Conservation (phyloP, 64 coral and sea anemone genomes). For the Catalaphyllia jardinei region DNA sequence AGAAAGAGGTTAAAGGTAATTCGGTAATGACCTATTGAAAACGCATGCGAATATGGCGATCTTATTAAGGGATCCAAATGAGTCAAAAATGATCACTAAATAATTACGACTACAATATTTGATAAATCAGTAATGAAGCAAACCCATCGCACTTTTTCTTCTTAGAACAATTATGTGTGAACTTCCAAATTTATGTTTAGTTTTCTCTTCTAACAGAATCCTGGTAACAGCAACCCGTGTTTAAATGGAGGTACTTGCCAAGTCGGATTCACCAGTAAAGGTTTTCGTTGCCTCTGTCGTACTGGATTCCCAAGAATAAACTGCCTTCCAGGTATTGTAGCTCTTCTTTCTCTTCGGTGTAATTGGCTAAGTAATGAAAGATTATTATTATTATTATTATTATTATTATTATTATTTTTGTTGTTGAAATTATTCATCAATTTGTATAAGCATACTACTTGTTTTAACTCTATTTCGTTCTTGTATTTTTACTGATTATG, state of each 20-base stretch:
- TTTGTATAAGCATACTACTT: too few species aligned
- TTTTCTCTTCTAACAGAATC: constrained; percentile 11
- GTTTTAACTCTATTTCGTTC: too few species aligned
- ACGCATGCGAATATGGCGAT: too few species aligned
- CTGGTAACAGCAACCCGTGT: background rate
- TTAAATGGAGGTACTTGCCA: background rate
- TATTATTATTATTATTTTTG: too few species aligned
- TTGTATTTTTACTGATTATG: too few species aligned
- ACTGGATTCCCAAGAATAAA: background rate
- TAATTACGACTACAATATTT: background rate
- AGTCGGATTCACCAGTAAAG: constrained; percentile 16
- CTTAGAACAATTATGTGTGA: too few species aligned
- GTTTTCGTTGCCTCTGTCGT: background rate
- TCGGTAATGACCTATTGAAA: too few species aligned
- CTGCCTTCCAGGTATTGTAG: background rate
- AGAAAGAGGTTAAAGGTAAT: too few species aligned
- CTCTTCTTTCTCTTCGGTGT: background rate
- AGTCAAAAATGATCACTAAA: background rate
- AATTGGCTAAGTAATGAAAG: background rate
- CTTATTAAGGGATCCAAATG: background rate
- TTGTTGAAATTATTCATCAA: too few species aligned
- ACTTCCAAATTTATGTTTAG: background rate
- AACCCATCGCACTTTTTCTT: too few species aligned
- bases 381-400: too few species aligned
- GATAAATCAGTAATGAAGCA: background rate